Percentiles rank a stretch among this genome's conserved stretches.
Conservation (phyloP, 2,888 invertebrate species). For the Alentia gelatinosa region DNA sequence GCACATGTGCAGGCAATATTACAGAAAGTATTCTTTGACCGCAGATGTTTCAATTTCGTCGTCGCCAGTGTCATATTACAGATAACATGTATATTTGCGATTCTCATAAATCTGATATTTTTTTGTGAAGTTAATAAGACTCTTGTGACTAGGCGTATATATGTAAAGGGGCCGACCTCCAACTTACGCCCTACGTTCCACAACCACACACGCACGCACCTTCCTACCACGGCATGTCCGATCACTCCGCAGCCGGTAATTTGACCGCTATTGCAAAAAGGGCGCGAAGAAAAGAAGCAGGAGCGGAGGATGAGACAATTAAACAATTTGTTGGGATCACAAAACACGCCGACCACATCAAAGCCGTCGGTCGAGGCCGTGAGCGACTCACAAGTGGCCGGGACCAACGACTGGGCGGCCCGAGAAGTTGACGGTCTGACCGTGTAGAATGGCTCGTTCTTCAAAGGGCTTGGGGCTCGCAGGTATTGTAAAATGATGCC, state of each 20-base stretch:
- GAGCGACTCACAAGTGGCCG: slow-evolving; percentile 19
- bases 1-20: too few relatives aligned
- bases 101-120: too few relatives aligned
- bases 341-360: slow-evolving; percentile 31
- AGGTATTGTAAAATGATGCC: too few relatives aligned
- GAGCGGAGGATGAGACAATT: slow-evolving; percentile 28
- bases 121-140: too few relatives aligned
- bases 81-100: too few relatives aligned
- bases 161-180: too few relatives aligned
- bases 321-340: slow-evolving; percentile 29
- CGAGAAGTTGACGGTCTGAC: neutral
- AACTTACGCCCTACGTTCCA: neutral
- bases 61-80: too few relatives aligned
- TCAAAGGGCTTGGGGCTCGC: neutral
- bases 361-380: neutral
- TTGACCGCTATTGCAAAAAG: slow-evolving; percentile 3
- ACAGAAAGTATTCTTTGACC: too few relatives aligned
- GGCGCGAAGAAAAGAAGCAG: neutral
- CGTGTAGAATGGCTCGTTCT: neutral
- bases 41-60: too few relatives aligned
- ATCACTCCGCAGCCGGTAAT: neutral
- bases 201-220: neutral
- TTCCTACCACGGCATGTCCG: neutral
- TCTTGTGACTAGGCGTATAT: too few relatives aligned
- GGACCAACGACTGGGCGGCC: neutral